Conservation (phyloP, 1,140 invertebrate genomes). For the Armadillidium nasatum region DNA sequence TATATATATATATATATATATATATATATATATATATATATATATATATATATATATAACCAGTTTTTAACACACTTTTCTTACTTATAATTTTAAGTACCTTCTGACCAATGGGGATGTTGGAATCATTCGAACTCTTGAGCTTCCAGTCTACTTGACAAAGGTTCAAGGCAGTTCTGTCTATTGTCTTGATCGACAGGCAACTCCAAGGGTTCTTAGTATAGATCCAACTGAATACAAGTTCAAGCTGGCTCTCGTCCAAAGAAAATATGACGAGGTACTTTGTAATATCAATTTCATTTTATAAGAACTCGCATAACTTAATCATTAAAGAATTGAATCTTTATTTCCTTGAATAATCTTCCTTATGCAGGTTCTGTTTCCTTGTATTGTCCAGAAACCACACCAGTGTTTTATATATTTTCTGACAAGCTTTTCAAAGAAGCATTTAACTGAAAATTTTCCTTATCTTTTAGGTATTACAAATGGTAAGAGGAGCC, state of each 20-base stretch:
- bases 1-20: no score
- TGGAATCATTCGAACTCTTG: conserved; percentile 95
- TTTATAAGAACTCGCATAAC: no score
- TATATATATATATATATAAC: no score
- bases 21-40: background rate
- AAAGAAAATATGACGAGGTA: conserved; percentile 93
- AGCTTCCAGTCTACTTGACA: conserved; percentile 94
- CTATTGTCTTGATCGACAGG: conserved; percentile 93
- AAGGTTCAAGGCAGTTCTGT: conserved; percentile 82
- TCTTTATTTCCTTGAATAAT: no score
- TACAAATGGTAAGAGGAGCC: conserved; percentile 95
- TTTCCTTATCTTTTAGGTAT: conserved; percentile 56
- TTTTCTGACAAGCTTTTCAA: no score
- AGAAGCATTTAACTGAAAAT: background rate
- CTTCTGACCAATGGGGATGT: conserved; percentile 93
- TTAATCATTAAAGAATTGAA: no score
- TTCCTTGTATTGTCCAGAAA: no score
- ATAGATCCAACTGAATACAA: conserved; percentile 98
- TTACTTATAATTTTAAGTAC: conserved; percentile 53
- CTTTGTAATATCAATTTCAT: no score
- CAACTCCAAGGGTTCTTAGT: conserved; percentile 77
- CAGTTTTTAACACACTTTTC: conserved; percentile 2
- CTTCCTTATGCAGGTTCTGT: no score
- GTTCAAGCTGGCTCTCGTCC: conserved; percentile 95
- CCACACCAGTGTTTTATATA: no score